Evolutionary conservation across 2,113 vertebrate genomes (phyloP), one percentile per base, ranked within the genome.

Genomic region (Notothenia rossii): DNA sequence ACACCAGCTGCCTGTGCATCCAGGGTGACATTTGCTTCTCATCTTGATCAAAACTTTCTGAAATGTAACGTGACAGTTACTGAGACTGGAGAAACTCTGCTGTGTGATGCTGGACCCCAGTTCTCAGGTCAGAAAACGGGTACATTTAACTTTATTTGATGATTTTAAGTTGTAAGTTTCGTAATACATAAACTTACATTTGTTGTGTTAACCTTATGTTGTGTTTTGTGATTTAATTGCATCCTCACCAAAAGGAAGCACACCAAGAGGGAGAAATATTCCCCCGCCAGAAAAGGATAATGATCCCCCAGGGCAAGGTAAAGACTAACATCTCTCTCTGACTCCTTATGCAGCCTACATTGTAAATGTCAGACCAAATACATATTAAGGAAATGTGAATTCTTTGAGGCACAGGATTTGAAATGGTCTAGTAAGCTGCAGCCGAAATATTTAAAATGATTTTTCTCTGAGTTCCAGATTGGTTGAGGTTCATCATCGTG

Each of bases 1-100:
- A 0, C 1, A 54, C 3, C 1, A 0, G 0, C 0, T 6, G 0
- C 4, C 7, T 75, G 72, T 55, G 20, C 22, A 75, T n/a, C 20
- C 40, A 0, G 0, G 0, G 20, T 64, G n/a, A 3, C 0, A n/a
- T 63, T 45, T 25, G 2, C 5, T 12, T 3, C 20, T 60, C 45
- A 11, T 40, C 11, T 5, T 14, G 1, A 45, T 54, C 56, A 40
- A 48, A 55, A 55, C 36, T 33, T 7, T 4, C 20, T 76, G 17
- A 36, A 17, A 8, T 76, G 74, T 59, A 22, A 25, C 2, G 54
- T 76, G 74, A 76, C 13, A 3, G 45, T 67, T 18, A 0, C 11
- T 0, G 1, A 1, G 12, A 53, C 2, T 17, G 10, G n/a, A 25
- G 1, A 11, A 10, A 74, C n/a, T 0, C 43, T 51, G 46, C 14